phyloP scores from a whole-genome alignment of 2,888 invertebrate genomes.

The Leucania comma region DNA sequence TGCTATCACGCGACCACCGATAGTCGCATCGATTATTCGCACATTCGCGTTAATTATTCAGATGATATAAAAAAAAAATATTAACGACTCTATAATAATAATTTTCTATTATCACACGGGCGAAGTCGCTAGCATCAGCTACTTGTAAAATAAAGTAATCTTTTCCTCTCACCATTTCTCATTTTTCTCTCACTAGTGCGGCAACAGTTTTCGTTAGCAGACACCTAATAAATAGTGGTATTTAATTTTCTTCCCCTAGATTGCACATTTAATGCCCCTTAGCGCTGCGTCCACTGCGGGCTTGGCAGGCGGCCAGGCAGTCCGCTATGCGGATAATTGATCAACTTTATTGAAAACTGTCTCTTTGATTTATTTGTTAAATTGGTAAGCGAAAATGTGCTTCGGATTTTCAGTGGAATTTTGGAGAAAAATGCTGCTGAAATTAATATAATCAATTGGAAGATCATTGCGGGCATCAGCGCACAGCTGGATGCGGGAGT shows the following conservation, averaged over 20 bases:
- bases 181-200: background rate
- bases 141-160: background rate
- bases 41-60: too few relatives aligned
- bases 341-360: conserved; percentile 50
- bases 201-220: conserved; percentile 18
- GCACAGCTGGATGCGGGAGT: too few relatives aligned
- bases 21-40: too few relatives aligned
- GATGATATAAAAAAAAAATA: too few relatives aligned
- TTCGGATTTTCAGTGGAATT: background rate
- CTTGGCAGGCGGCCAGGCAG: conserved; percentile 45
- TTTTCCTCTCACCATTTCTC: background rate
- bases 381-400: background rate
- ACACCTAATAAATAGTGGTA: conserved; percentile 39
- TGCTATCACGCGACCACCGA: too few relatives aligned
- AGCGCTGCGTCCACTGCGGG: conserved; percentile 46
- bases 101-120: too few relatives aligned
- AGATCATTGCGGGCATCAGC: too few relatives aligned
- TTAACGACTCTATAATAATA: too few relatives aligned
- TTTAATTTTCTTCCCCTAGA: conserved; percentile 41
- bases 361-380: conserved; percentile 41
- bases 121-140: too few relatives aligned
- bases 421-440: background rate
- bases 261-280: conserved; percentile 39
- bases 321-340: conserved; percentile 51
- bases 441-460: background rate